A percentile compares a stretch with the other conserved stretches of the same genome.
Conservation (phyloP, 2,888 invertebrate genomes). For the Tetranychus truncatus region DNA sequence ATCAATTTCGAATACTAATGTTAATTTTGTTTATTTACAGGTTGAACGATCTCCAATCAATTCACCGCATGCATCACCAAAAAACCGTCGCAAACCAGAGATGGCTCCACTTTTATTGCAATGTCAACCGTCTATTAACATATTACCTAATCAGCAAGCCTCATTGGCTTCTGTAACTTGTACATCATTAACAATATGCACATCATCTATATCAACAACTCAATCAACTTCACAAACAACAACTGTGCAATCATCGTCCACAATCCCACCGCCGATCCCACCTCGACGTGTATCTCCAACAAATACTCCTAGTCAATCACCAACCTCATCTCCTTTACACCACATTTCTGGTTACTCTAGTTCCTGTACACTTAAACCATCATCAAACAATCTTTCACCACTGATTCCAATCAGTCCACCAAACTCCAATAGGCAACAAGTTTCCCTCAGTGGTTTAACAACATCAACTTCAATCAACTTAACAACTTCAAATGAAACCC, state of each 20-base stretch:
- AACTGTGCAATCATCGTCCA: constrained; percentile 33
- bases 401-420: too few species aligned
- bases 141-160: too few species aligned
- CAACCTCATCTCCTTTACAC: constrained; percentile 19
- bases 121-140: too few species aligned
- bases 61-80: not conserved
- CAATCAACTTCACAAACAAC: not conserved
- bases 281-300: constrained; percentile 38
- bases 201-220: not conserved
- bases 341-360: not conserved
- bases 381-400: too few species aligned
- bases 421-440: too few species aligned
- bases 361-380: too few species aligned
- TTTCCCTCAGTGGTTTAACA: too few species aligned
- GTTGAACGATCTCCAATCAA: not conserved
- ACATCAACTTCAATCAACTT: too few species aligned
- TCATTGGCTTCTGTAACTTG: too few species aligned
- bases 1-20: not conserved
- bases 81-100: not conserved
- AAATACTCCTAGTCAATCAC: constrained; percentile 32
- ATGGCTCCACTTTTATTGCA: not conserved
- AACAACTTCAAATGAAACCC: not conserved
- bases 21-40: not conserved
- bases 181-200: too few species aligned
- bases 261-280: constrained; percentile 46